Evolutionary conservation across 1,140 invertebrate genomes (phyloP).

Genomic region (Bombus pascuorum): DNA sequence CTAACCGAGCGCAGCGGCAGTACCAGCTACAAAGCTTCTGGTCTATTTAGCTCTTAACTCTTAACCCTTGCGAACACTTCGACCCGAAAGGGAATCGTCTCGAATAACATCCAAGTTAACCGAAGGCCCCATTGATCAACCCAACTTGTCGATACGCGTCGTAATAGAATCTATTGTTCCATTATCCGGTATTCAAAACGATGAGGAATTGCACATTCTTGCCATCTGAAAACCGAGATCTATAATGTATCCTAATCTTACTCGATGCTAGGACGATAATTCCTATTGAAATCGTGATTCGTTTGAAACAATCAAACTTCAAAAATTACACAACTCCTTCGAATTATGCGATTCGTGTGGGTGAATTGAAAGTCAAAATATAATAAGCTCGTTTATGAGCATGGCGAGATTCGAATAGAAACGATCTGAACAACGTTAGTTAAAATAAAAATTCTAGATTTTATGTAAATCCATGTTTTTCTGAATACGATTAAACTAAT

Average conservation of each 20-base stretch:
- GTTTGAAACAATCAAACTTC: background rate
- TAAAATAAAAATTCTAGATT: too few species aligned
- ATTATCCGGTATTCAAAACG: too few species aligned
- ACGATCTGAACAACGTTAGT: too few species aligned
- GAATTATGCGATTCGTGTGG: too few species aligned
- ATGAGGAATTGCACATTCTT: background rate
- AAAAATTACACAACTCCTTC: too few species aligned
- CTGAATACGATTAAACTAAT: too few species aligned
- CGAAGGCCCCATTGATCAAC: conserved; percentile 16
- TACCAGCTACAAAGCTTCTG: conserved; percentile 14
- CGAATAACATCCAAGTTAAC: conserved; percentile 42
- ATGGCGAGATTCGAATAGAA: too few species aligned
- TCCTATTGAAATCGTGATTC: background rate
- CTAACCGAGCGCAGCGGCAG: conserved; percentile 16
- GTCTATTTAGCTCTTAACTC: conserved; percentile 36
- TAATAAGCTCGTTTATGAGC: too few species aligned
- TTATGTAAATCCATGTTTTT: too few species aligned
- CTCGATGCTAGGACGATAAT: background rate
- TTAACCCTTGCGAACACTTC: conserved; percentile 33
- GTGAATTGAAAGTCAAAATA: background rate
- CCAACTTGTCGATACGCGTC: conserved; percentile 27
- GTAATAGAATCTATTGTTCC: background rate
- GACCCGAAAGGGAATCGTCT: background rate
- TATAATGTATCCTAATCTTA: background rate
- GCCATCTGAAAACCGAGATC: background rate